A percentile compares a stretch with the other conserved stretches of the same genome.
Conservation (phyloP, 2,113 vertebrate species). For the Stigmatopora argus region DNA sequence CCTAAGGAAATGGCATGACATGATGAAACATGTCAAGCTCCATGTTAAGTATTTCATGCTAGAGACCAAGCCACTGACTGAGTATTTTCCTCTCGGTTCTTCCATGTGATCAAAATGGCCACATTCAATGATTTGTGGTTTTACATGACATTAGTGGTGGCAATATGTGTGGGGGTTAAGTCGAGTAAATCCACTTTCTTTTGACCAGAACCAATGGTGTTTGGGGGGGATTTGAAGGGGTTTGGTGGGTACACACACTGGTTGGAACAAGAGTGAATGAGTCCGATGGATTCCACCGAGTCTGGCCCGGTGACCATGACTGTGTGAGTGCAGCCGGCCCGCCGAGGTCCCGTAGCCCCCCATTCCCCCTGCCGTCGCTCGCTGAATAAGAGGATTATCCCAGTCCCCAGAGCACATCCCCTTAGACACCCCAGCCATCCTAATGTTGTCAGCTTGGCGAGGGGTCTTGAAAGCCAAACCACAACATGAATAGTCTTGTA, state of each 20-base stretch:
- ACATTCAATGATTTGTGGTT: not conserved
- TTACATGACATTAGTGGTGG: not conserved
- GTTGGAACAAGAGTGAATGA: not conserved
- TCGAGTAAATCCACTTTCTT: not conserved
- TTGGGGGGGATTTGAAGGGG: not conserved
- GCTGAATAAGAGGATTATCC: constrained; percentile 4
- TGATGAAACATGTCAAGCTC: not conserved
- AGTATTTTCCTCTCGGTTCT: not conserved
- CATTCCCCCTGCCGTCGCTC: not conserved
- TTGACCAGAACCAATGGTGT: not conserved
- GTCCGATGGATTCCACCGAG: not conserved
- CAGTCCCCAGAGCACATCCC: not conserved
- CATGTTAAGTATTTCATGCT: not conserved
- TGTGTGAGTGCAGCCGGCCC: not conserved
- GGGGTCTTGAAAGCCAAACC: not conserved
- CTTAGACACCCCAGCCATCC: not conserved
- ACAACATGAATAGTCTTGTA: not conserved
- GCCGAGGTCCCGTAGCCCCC: not conserved
- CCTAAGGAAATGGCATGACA: not conserved
- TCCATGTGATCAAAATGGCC: not conserved
- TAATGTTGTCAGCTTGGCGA: not conserved
- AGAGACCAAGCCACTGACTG: not conserved
- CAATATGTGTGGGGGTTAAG: not conserved
- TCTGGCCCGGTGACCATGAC: not conserved
- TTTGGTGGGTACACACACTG: not conserved